Evolutionary conservation across 2,888 invertebrate genomes (phyloP).

Genomic region (Lissocephala sabroskyi): DNA sequence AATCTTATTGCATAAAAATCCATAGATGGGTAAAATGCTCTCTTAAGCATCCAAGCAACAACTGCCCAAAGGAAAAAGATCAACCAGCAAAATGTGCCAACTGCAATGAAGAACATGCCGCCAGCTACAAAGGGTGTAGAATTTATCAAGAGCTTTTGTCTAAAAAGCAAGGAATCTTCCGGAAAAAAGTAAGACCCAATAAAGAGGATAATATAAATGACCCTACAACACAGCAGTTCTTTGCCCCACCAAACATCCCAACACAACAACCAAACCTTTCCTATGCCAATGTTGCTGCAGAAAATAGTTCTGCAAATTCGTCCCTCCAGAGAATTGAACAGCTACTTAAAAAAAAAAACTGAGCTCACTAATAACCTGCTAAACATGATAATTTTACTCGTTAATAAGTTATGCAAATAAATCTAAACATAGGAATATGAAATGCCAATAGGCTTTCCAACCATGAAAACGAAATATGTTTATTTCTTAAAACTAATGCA

Average conservation of each 20-base stretch:
- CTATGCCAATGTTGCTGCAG: no score
- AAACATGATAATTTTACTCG: conserved; percentile 10
- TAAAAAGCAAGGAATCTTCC: conserved; percentile 3
- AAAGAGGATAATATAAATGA: no score
- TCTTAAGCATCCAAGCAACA: conserved; percentile 11
- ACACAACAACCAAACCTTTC: no score
- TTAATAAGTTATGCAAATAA: conserved; percentile 14
- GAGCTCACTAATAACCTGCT: conserved; percentile 10
- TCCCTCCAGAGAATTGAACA: conserved; percentile 13
- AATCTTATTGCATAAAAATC: conserved; percentile 17
- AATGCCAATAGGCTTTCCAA: conserved; percentile 13
- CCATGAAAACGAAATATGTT: conserved; percentile 6
- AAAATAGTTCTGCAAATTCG: no score
- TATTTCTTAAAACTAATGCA: conserved; percentile 5
- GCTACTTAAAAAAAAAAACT: conserved; percentile 7
- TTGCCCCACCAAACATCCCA: neutral
- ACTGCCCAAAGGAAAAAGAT: conserved; percentile 14
- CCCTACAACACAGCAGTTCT: neutral
- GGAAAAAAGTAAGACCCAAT: neutral
- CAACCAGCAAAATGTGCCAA: conserved; percentile 13
- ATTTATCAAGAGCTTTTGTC: conserved; percentile 13
- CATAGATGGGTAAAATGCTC: conserved; percentile 20
- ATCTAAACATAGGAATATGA: conserved; percentile 10
- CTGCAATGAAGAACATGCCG: conserved; percentile 14
- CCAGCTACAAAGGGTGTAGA: conserved; percentile 16